Conservation (phyloP, 2,113 vertebrate species). For the Pyrgilauda ruficollis region DNA sequence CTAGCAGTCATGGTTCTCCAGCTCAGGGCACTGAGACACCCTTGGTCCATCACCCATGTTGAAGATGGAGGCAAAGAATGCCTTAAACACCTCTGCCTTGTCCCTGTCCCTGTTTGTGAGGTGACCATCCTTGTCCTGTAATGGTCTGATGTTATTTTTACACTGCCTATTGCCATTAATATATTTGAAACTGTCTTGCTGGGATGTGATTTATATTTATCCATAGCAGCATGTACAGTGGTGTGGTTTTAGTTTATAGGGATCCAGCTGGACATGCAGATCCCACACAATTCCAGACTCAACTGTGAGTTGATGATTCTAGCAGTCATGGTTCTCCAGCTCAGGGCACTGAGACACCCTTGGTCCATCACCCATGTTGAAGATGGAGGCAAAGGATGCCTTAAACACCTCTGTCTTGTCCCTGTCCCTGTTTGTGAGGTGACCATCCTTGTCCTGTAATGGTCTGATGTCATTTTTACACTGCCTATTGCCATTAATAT, state of each 20-base stretch:
- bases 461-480: neutral
- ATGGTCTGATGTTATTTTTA: neutral
- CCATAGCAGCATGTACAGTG: neutral
- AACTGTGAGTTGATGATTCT: neutral
- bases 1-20: accelerated
- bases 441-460: neutral
- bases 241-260: neutral
- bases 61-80: neutral
- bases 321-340: accelerated
- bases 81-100: accelerated
- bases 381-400: neutral
- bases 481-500: neutral
- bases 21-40: no score
- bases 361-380: accelerated
- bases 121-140: neutral
- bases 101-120: neutral
- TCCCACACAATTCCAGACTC: neutral
- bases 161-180: neutral
- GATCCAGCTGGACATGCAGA: neutral
- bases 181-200: neutral
- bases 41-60: accelerated
- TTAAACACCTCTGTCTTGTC: neutral
- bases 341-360: neutral
- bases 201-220: neutral
- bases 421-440: neutral